Evolutionary conservation across 2,888 invertebrate genomes (phyloP).

Genomic region (Hecatera dysodea): DNA sequence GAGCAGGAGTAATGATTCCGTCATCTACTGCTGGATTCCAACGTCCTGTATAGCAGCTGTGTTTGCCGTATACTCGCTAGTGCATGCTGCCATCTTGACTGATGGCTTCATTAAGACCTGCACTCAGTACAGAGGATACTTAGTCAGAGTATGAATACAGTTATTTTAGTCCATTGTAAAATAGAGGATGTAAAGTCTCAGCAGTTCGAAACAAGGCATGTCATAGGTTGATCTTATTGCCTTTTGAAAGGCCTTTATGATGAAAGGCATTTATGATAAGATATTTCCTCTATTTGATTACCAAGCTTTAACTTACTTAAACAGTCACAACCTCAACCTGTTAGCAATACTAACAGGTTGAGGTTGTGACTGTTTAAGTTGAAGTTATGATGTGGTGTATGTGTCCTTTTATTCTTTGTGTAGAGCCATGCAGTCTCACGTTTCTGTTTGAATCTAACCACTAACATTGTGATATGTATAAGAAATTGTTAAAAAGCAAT

Average conservation of each 20-base stretch:
- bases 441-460: not conserved
- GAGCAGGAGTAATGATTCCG: constrained; percentile 89
- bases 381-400: not conserved
- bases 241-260: too few species aligned
- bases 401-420: too few species aligned
- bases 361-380: not conserved
- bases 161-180: not conserved
- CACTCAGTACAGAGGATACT: constrained; percentile 93
- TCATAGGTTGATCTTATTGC: not conserved
- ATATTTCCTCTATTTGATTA: too few species aligned
- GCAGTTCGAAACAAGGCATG: not conserved
- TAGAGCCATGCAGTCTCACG: too few species aligned
- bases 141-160: constrained; percentile 89
- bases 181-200: too few species aligned
- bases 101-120: constrained; percentile 95
- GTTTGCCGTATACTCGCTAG: constrained; percentile 92
- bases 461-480: too few species aligned
- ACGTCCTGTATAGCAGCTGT: constrained; percentile 91
- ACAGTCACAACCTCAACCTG: too few species aligned
- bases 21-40: constrained; percentile 93
- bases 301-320: not conserved
- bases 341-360: too few species aligned
- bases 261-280: too few species aligned
- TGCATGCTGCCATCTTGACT: constrained; percentile 93
- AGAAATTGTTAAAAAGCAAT: not conserved